Percentiles rank a stretch among this genome's conserved stretches.
These are phyloP conservation scores for Augochlora pura DNA, from an alignment of 1,140 invertebrate species.

Conservation along the genomic window DNA sequence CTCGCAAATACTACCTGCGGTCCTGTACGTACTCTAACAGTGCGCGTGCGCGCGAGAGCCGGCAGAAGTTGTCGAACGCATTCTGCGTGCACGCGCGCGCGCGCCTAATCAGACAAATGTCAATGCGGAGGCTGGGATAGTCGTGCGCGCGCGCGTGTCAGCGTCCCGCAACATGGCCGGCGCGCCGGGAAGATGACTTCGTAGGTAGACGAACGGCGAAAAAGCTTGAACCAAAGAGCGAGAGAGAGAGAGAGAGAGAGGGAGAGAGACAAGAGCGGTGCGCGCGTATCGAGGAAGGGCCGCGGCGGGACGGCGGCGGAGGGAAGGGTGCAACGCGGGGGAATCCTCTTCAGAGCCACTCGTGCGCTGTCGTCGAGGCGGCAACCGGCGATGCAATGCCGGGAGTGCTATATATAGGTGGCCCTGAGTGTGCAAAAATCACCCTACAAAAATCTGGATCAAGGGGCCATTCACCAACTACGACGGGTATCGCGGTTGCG, in stretches of 20 bases:
- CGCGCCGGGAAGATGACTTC: background rate
- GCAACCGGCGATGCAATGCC: slow-evolving; percentile 41
- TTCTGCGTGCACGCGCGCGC: no score
- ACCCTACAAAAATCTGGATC: slow-evolving; percentile 72
- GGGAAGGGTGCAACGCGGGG: background rate
- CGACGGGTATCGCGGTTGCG: slow-evolving; percentile 34
- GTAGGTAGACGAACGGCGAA: background rate
- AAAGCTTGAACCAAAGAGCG: background rate
- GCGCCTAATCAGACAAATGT: no score
- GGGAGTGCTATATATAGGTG: slow-evolving; percentile 68
- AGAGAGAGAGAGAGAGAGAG: no score
- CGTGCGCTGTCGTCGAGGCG: slow-evolving; percentile 35
- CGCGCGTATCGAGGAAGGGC: background rate
- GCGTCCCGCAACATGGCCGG: background rate
- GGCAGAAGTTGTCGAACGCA: no score
- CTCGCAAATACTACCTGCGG: no score
- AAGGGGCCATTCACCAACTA: slow-evolving; percentile 70
- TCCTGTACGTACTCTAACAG: no score
- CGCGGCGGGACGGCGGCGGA: background rate
- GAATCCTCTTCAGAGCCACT: background rate
- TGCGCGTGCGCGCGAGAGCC: no score
- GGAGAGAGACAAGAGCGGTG: background rate
- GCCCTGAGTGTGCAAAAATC: slow-evolving; percentile 70
- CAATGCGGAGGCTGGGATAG: no score
- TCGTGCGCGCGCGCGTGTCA: no score